Percentiles rank a stretch among this genome's conserved stretches.
Evolutionary conservation across 2,797 vertebrate genomes (phyloP).

Genomic region (Rhinella marina): DNA sequence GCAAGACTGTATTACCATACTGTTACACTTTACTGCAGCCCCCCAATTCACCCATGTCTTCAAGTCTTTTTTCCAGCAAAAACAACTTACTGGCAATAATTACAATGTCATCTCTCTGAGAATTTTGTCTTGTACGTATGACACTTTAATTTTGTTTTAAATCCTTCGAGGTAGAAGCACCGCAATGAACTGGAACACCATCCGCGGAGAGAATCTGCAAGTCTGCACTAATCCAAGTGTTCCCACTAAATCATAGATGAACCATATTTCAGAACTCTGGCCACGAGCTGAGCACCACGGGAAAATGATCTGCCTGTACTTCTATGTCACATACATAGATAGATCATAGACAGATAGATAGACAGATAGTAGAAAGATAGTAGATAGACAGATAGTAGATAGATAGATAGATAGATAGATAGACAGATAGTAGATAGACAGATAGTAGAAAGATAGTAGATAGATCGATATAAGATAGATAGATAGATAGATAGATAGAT

Average conservation of each 20-base stretch:
- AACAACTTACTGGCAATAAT: constrained; percentile 37
- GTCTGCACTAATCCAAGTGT: constrained; percentile 36
- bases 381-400: neutral
- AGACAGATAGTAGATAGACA: neutral
- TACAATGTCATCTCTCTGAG: constrained; percentile 35
- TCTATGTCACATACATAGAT: constrained; percentile 4
- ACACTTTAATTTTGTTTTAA: constrained; percentile 42
- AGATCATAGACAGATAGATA: neutral
- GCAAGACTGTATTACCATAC: neutral
- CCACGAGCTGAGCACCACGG: constrained; percentile 12
- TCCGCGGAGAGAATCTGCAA: constrained; percentile 27
- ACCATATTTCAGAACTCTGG: neutral
- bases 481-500: neutral
- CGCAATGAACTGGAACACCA: constrained; percentile 32
- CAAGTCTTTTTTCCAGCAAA: neutral
- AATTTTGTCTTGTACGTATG: constrained; percentile 36
- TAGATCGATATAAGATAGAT: neutral
- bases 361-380: neutral
- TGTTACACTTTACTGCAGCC: neutral
- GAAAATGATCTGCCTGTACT: neutral
- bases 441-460: neutral
- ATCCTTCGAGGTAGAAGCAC: constrained; percentile 30
- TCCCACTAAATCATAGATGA: constrained; percentile 31
- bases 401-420: neutral
- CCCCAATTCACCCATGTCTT: neutral